These are phyloP conservation scores for Myzus persicae DNA, from an alignment of 1,140 invertebrate genomes.

Conservation along the genomic window DNA sequence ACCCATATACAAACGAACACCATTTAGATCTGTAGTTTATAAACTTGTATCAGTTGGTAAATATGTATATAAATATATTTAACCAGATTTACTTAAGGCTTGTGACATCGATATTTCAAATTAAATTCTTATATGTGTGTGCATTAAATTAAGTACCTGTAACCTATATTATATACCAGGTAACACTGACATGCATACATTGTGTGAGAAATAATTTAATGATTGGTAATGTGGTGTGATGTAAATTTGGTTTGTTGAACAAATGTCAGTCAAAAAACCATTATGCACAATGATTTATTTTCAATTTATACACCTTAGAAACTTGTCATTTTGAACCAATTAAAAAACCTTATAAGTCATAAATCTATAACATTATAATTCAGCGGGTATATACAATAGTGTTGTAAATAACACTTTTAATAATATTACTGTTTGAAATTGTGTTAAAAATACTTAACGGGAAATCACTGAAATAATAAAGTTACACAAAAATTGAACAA, in stretches of 20 bases:
- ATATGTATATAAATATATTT: not conserved
- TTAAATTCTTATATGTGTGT: not conserved
- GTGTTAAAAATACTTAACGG: not conserved
- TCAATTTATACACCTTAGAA: not conserved
- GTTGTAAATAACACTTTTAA: not conserved
- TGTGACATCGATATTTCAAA: not conserved
- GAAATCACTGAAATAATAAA: not conserved
- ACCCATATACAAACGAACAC: not conserved
- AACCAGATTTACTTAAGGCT: not conserved
- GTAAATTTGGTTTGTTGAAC: not conserved
- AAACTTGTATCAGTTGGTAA: not conserved
- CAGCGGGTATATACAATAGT: not conserved
- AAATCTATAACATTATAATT: not conserved
- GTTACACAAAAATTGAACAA: not conserved
- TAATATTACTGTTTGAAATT: not conserved
- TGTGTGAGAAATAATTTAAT: not conserved
- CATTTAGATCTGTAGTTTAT: not conserved
- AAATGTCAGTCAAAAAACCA: not conserved
- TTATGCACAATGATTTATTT: not conserved
- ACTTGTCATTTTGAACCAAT: not conserved
- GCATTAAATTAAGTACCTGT: not conserved
- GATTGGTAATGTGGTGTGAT: not conserved
- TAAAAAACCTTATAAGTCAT: not conserved
- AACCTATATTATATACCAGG: not conserved
- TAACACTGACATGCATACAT: not conserved